phyloP scores from a whole-genome alignment of 2,797 vertebrate species.

The Thunnus albacares region DNA sequence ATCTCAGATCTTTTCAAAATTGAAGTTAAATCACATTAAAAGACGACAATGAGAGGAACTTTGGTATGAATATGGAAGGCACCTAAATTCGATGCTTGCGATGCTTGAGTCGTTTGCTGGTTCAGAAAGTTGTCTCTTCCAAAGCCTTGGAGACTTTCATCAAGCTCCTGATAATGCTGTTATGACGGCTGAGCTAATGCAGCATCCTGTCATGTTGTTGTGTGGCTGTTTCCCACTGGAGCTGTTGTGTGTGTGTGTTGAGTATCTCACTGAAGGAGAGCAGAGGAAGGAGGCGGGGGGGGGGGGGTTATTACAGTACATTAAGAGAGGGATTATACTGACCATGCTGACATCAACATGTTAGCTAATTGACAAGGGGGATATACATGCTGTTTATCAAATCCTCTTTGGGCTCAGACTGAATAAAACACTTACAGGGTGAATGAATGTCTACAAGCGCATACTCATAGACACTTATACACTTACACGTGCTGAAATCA shows the following conservation, averaged over 20 bases:
- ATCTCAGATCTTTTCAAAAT: background rate
- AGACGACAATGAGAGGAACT: background rate
- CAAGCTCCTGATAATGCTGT: conserved; percentile 50
- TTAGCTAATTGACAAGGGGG: conserved; percentile 67
- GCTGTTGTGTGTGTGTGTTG: conserved; percentile 9
- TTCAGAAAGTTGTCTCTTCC: conserved; percentile 42
- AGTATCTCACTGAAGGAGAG: conserved; percentile 24
- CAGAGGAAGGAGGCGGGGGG: conserved; percentile 13
- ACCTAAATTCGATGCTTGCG: conserved; percentile 5
- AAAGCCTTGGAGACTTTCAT: conserved; percentile 37
- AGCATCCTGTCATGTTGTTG: conserved; percentile 64
- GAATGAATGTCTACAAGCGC: conserved; percentile 27
- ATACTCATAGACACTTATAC: conserved; percentile 4
- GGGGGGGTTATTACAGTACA: conserved; percentile 53
- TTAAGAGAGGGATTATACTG: conserved; percentile 71
- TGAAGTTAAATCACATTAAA: background rate
- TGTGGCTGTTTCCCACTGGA: conserved; percentile 49
- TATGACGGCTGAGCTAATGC: conserved; percentile 53
- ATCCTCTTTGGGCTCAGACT: conserved; percentile 67
- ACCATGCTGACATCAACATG: conserved; percentile 76
- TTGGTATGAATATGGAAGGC: background rate
- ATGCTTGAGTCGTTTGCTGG: background rate
- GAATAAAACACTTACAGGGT: conserved; percentile 49
- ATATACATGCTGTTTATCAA: conserved; percentile 47
- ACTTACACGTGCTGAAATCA: background rate